phyloP scores from a whole-genome alignment of 23 tunicate genomes.

The Aplidium turbinatum region DNA sequence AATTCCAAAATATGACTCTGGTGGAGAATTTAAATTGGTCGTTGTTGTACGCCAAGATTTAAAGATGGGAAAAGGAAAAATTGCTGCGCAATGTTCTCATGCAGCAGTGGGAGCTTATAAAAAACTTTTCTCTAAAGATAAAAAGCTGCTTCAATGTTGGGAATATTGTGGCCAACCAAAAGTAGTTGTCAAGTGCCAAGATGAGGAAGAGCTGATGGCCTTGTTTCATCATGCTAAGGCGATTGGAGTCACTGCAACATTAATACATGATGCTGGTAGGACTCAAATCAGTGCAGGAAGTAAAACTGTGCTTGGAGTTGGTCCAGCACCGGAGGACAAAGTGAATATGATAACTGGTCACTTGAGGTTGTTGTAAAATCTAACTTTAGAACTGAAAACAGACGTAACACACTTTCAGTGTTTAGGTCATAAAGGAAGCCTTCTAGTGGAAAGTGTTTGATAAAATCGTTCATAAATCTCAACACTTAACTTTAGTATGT shows the following conservation, averaged over 20 bases:
- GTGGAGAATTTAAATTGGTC: slow-evolving; percentile 60
- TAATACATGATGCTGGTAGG: slow-evolving; percentile 94
- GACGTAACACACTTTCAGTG: not conserved
- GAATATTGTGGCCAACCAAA: slow-evolving; percentile 86
- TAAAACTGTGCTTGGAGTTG: slow-evolving; percentile 87
- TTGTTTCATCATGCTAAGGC: slow-evolving; percentile 69
- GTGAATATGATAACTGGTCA: slow-evolving; percentile 83
- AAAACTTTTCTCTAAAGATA: slow-evolving; percentile 26
- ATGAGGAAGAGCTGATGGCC: slow-evolving; percentile 68
- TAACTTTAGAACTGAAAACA: not conserved
- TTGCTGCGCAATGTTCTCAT: slow-evolving; percentile 89
- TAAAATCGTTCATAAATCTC: too few relatives aligned
- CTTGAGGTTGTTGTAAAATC: slow-evolving; percentile 57
- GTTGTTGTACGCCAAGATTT: slow-evolving; percentile 85
- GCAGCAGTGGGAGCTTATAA: slow-evolving; percentile 91
- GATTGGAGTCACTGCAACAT: slow-evolving; percentile 46
- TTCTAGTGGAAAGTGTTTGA: too few relatives aligned
- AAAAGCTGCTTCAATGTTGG: slow-evolving; percentile 45
- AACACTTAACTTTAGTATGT: too few relatives aligned
- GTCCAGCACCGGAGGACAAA: slow-evolving; percentile 76
- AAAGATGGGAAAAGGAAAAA: slow-evolving; percentile 91
- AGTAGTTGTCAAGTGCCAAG: slow-evolving; percentile 77
- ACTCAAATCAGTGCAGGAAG: slow-evolving; percentile 92
- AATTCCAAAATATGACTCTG: not conserved
- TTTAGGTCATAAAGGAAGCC: too few relatives aligned